phyloP scores from a whole-genome alignment of 2,797 vertebrate genomes.

The Falco rusticolus region DNA sequence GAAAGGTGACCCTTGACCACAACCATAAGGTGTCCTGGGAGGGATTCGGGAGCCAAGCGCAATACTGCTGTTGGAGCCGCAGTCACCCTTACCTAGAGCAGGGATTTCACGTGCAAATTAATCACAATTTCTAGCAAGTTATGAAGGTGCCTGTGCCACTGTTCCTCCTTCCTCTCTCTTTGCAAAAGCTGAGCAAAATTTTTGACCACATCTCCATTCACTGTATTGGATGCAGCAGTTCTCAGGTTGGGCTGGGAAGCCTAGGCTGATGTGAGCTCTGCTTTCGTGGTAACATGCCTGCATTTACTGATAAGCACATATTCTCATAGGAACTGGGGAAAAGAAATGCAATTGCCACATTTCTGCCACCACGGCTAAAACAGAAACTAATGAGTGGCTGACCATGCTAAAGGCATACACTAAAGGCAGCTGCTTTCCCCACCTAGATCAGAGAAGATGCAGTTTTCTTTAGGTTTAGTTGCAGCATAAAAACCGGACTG shows the following conservation, averaged over 20 bases:
- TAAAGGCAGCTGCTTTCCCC: background rate
- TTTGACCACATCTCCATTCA: background rate
- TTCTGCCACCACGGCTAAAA: background rate
- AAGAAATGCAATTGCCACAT: background rate
- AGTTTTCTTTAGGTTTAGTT: background rate
- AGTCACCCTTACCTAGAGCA: background rate
- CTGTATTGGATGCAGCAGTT: background rate
- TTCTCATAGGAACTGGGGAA: background rate
- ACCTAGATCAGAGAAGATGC: background rate
- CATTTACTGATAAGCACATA: accelerated
- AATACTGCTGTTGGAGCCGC: background rate
- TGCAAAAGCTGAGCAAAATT: background rate
- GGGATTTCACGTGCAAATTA: background rate
- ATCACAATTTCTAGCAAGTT: background rate
- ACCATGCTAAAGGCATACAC: background rate
- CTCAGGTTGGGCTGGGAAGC: background rate
- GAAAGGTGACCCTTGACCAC: background rate
- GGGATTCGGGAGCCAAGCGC: background rate
- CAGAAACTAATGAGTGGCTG: background rate
- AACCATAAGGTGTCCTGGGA: background rate
- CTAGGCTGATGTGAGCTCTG: background rate
- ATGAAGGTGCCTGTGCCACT: background rate
- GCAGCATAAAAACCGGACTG: background rate
- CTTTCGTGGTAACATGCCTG: background rate
- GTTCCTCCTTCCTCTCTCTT: background rate